Percentiles rank a stretch among this genome's conserved stretches.
Conservation (phyloP, 2,888 invertebrate species). For the Chymomyza fuscimana region DNA sequence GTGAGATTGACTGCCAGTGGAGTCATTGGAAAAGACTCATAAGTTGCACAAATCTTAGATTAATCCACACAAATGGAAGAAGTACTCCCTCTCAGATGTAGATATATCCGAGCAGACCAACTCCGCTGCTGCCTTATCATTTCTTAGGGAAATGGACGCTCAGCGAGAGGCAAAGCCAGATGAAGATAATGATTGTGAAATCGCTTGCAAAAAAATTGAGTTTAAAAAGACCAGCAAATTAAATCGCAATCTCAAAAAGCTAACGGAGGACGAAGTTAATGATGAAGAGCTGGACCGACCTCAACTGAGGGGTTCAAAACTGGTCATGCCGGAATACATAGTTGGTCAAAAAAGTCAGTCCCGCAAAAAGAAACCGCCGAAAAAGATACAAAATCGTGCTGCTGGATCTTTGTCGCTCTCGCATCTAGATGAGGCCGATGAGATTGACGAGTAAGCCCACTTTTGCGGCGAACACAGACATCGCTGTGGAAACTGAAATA, state of each 20-base stretch:
- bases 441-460: constrained; percentile 29
- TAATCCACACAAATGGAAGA: constrained; percentile 91
- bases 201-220: constrained; percentile 63
- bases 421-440: constrained; percentile 81
- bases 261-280: constrained; percentile 62
- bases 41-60: constrained; percentile 79
- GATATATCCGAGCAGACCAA: constrained; percentile 91
- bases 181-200: background rate
- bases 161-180: constrained; percentile 77
- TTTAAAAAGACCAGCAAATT: constrained; percentile 78
- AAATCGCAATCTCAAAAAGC: constrained; percentile 63
- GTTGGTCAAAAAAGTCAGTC: constrained; percentile 83
- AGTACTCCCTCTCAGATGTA: constrained; percentile 89
- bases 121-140: constrained; percentile 88
- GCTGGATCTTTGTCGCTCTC: constrained; percentile 80
- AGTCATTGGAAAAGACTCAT: background rate
- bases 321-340: constrained; percentile 91
- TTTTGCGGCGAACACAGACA: background rate
- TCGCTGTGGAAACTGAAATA: too few species aligned
- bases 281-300: constrained; percentile 79
- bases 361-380: constrained; percentile 36
- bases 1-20: constrained; percentile 55
- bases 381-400: constrained; percentile 77
- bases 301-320: constrained; percentile 84
- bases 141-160: constrained; percentile 85